These are phyloP conservation scores for Aphrophora alni DNA, from an alignment of 2,888 invertebrate genomes.

Conservation along the genomic window DNA sequence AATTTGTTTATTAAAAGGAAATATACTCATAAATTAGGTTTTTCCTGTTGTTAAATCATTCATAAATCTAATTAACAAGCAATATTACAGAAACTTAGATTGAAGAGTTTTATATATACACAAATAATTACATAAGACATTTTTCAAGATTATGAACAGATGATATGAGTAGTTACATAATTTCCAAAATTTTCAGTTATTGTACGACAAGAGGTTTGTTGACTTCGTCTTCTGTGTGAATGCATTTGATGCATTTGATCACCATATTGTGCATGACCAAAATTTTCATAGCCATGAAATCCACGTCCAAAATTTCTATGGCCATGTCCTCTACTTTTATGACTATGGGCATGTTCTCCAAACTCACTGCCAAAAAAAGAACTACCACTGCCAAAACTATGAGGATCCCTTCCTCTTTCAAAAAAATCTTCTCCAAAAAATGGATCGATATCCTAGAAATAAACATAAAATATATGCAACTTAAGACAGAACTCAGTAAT, in stretches of 20 bases:
- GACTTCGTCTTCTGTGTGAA: background rate
- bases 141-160: conserved; percentile 22
- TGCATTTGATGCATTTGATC: background rate
- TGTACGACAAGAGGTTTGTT: conserved; percentile 20
- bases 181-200: conserved; percentile 36
- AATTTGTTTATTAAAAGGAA: no score
- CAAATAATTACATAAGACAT: no score
- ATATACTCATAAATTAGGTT: no score
- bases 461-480: no score
- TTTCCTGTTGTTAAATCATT: no score
- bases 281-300: background rate
- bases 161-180: conserved; percentile 33
- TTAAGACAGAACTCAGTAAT: no score
- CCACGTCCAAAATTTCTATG: background rate
- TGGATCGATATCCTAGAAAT: background rate
- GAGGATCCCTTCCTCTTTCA: conserved; percentile 24
- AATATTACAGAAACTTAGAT: no score
- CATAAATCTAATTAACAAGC: no score
- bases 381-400: conserved; percentile 33
- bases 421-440: conserved; percentile 2
- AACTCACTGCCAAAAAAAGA: conserved; percentile 38
- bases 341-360: conserved; percentile 9
- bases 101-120: no score
- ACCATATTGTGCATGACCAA: background rate
- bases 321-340: background rate